A percentile compares a stretch with the other conserved stretches of the same genome.
phyloP scores from a whole-genome alignment of 2,888 invertebrate species.

The Phortica magna region DNA sequence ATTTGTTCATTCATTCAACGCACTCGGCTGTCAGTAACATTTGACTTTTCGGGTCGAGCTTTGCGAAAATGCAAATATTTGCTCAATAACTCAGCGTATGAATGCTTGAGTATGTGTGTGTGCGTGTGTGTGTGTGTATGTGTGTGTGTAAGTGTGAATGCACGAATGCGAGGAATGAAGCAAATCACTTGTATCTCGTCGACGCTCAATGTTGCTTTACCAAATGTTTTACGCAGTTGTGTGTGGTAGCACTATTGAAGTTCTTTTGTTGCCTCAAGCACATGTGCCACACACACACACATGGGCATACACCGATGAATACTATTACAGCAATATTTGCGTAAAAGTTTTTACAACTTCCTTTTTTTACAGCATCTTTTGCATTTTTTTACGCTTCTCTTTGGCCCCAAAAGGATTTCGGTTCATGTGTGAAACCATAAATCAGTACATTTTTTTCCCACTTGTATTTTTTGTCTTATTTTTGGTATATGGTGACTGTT shows the following conservation, averaged over 20 bases:
- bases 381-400: neutral
- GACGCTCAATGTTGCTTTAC: neutral
- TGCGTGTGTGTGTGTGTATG: neutral
- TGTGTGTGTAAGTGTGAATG: neutral
- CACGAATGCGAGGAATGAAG: slow-evolving; percentile 19
- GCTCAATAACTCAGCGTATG: neutral
- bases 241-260: neutral
- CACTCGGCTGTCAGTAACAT: neutral
- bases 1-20: neutral
- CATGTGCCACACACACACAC: slow-evolving; percentile 12
- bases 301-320: neutral
- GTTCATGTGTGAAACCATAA: slow-evolving; percentile 50
- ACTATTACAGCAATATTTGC: slow-evolving; percentile 23
- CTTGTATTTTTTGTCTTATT: neutral
- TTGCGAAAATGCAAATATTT: slow-evolving; percentile 17
- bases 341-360: slow-evolving; percentile 3
- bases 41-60: slow-evolving; percentile 2
- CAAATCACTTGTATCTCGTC: slow-evolving; percentile 10
- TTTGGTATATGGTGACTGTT: neutral
- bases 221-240: neutral
- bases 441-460: slow-evolving; percentile 42
- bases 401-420: slow-evolving; percentile 12
- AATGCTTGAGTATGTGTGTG: neutral
- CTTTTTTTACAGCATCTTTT: neutral
- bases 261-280: neutral